Conservation (phyloP, 2,888 invertebrate genomes). For the Polylopha cassiicola region DNA sequence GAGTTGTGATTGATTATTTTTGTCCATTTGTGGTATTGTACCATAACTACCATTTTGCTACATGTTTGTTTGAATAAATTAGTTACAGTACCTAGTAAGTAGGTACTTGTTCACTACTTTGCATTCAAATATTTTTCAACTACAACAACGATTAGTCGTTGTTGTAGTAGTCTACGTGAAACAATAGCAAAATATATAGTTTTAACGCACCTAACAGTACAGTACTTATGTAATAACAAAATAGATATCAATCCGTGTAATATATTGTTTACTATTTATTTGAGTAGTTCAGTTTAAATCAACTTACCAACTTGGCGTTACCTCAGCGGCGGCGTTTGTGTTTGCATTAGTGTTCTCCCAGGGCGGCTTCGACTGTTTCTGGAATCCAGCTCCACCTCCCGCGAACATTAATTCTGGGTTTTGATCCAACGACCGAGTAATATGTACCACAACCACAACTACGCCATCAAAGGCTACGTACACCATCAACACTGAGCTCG, state of each 20-base stretch:
- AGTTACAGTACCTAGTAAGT: no score
- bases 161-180: no score
- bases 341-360: constrained; percentile 50
- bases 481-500: constrained; percentile 8
- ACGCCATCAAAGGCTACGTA: constrained; percentile 18
- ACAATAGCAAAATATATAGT: no score
- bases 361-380: constrained; percentile 65
- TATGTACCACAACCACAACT: constrained; percentile 22
- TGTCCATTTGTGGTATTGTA: no score
- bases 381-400: constrained; percentile 65
- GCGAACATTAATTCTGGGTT: constrained; percentile 53
- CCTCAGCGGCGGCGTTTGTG: constrained; percentile 36
- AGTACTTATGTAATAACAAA: constrained; percentile 6
- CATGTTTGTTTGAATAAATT: no score
- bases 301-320: constrained; percentile 53
- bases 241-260: constrained; percentile 2
- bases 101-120: no score
- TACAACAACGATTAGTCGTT: no score
- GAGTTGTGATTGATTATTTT: no score
- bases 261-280: constrained; percentile 8
- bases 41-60: no score
- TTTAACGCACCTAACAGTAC: no score
- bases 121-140: no score
- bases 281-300: neutral
- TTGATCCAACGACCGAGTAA: constrained; percentile 22